Base-by-base conservation (phyloP, 1,140 invertebrate genomes). In the Maniola jurtina region DNA sequence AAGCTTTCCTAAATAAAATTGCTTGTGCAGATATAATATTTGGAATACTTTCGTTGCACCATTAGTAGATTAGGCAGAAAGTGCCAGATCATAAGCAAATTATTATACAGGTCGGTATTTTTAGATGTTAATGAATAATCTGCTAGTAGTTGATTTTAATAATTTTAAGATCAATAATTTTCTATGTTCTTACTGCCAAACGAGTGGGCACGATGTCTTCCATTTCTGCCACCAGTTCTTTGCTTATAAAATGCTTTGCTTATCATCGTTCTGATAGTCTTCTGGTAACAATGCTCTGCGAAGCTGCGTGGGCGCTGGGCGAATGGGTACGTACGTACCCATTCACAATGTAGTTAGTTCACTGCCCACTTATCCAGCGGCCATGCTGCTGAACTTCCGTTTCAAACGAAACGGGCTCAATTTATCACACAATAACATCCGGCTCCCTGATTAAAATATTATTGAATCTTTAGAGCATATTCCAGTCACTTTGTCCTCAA, bases 381-480 rank as follows among this genome's bases (percentile, higher is more conserved):
- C 64, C 77, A 83, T 71, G 73, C 66, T 63, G 70, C 63, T 67
- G 60, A 66, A 66, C 77, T 80, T 88, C 85, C 84, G 80, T 70
- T 80, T 57, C 66, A 64, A 72, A 74, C 75, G 70, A 68, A 76
- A 76, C 71, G 66, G 54, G 65, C 60, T 70, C 61, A 61, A 72
- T 59, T 83, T 83, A 83, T 86, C 80, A 72, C 38, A 48, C 65
- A 65, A 80, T 79, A 82, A 83, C 87, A 89, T 89, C 87, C 86
- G 82, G 66, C 68, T 65, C 65, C 62, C 33, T 73, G 72, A 82
- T 77, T 82, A 77, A 6, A 42, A 9, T 42, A 42, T 45, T 42
- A 42, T 45, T 52, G 16, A 52, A 52, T 11, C 48, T 52, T 16
- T 52, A 25, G 7, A 16, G 15, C 48, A 9, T 8, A 25, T 25